Evolutionary conservation across 2,888 invertebrate genomes (phyloP).

Genomic region (Ophion ventricosus): DNA sequence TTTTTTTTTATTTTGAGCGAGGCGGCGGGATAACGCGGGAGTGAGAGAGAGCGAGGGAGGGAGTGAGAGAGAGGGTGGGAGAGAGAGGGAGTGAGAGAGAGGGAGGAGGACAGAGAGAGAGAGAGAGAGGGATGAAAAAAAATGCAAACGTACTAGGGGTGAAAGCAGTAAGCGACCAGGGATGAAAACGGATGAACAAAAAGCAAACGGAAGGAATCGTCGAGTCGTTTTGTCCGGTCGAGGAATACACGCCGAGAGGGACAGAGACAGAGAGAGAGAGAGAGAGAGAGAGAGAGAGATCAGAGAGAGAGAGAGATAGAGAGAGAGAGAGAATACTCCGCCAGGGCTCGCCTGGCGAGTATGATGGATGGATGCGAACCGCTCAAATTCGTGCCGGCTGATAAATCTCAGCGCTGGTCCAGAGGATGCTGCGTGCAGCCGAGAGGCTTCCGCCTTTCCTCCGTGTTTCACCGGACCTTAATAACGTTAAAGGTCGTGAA

Average conservation of each 20-base stretch:
- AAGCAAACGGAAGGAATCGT: slow-evolving; percentile 42
- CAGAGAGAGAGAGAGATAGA: slow-evolving; percentile 27
- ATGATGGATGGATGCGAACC: slow-evolving; percentile 63
- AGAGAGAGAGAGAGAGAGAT: slow-evolving; percentile 2
- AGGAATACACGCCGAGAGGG: not conserved
- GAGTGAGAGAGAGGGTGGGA: too few relatives aligned
- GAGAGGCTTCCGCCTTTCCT: slow-evolving; percentile 52
- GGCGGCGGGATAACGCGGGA: too few relatives aligned
- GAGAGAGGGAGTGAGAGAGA: too few relatives aligned
- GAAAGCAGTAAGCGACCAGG: slow-evolving; percentile 47
- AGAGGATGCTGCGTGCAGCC: slow-evolving; percentile 32
- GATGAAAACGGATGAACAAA: slow-evolving; percentile 27
- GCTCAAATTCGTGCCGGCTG: slow-evolving; percentile 64
- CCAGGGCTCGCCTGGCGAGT: slow-evolving; percentile 54
- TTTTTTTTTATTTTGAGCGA: too few relatives aligned
- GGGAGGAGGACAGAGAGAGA: too few relatives aligned
- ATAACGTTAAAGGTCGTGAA: slow-evolving; percentile 44
- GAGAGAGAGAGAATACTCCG: slow-evolving; percentile 45
- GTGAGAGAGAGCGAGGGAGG: too few relatives aligned
- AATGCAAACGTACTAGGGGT: slow-evolving; percentile 16
- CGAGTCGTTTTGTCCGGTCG: slow-evolving; percentile 45
- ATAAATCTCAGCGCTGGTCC: slow-evolving; percentile 55
- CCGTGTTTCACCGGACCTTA: slow-evolving; percentile 36
- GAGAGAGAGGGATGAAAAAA: slow-evolving; percentile 22
- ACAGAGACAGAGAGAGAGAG: slow-evolving; percentile 21